These are phyloP conservation scores for Lamellibrachia columna DNA, from an alignment of 2,888 invertebrate species.

Conservation along the genomic window DNA sequence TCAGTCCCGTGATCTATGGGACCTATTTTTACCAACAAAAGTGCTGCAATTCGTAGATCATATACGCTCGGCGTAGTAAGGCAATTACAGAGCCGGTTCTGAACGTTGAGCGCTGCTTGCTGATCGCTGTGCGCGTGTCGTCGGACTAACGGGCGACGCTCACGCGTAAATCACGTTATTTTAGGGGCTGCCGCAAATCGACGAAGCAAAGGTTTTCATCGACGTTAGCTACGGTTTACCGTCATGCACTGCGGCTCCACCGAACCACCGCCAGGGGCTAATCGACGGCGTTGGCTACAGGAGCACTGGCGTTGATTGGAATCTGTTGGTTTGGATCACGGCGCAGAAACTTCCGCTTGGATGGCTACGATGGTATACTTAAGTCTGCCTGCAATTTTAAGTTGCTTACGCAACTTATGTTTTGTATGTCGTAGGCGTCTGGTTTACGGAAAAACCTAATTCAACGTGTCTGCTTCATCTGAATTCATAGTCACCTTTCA, in stretches of 20 bases:
- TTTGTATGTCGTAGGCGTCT: background rate
- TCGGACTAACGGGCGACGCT: background rate
- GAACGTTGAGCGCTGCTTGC: background rate
- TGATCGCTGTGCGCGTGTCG: background rate
- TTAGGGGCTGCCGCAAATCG: background rate
- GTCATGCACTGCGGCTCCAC: background rate
- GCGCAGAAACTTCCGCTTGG: background rate
- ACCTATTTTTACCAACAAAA: conserved; percentile 12
- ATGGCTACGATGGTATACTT: background rate
- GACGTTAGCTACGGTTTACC: background rate
- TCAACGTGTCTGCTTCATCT: background rate
- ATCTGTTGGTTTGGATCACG: background rate
- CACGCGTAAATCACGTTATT: background rate
- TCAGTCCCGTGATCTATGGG: background rate
- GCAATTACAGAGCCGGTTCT: background rate
- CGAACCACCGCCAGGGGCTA: background rate
- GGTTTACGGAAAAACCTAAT: background rate
- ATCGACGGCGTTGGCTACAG: background rate
- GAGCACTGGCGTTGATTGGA: background rate
- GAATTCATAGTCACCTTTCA: no score
- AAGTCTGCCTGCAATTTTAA: background rate
- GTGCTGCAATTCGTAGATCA: conserved; percentile 16
- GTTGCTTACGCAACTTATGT: background rate
- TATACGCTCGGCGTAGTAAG: background rate
- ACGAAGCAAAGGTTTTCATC: background rate